These are phyloP conservation scores for Vicugna pacos DNA, from an alignment of 2,113 vertebrate species.

Conservation along the genomic window DNA sequence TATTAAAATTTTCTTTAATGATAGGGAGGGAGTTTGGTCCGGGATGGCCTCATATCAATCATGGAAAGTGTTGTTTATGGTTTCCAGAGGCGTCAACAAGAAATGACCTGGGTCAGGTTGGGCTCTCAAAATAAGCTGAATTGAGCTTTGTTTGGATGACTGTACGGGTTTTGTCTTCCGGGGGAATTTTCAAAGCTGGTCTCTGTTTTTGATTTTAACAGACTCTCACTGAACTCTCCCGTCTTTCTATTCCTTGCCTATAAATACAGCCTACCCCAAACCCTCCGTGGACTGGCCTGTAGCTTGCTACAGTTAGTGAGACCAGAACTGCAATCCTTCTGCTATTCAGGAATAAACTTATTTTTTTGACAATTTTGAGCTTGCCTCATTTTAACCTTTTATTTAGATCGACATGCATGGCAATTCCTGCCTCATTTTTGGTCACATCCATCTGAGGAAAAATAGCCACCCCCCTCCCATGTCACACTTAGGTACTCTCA, in stretches of 20 bases:
- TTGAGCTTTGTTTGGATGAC: background rate
- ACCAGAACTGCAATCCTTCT: background rate
- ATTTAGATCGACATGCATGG: background rate
- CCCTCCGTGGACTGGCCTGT: background rate
- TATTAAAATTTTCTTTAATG: background rate
- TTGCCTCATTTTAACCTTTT: background rate
- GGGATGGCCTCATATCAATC: background rate
- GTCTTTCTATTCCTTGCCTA: background rate
- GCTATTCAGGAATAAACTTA: background rate
- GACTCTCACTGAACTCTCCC: background rate
- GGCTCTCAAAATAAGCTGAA: background rate
- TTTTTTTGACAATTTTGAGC: background rate
- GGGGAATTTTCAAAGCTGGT: background rate
- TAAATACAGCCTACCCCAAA: background rate
- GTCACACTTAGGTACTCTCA: background rate
- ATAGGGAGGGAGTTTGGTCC: background rate
- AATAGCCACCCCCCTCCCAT: background rate
- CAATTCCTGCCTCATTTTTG: background rate
- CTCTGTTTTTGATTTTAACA: background rate
- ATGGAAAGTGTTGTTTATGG: background rate
- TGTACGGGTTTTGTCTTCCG: background rate
- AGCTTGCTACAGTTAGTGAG: background rate
- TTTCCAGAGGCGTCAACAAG: background rate
- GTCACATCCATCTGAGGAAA: background rate
- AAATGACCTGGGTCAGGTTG: background rate